These are phyloP conservation scores for Pogonomyrmex barbatus DNA, from an alignment of 1,140 invertebrate species.

Conservation along the genomic window DNA sequence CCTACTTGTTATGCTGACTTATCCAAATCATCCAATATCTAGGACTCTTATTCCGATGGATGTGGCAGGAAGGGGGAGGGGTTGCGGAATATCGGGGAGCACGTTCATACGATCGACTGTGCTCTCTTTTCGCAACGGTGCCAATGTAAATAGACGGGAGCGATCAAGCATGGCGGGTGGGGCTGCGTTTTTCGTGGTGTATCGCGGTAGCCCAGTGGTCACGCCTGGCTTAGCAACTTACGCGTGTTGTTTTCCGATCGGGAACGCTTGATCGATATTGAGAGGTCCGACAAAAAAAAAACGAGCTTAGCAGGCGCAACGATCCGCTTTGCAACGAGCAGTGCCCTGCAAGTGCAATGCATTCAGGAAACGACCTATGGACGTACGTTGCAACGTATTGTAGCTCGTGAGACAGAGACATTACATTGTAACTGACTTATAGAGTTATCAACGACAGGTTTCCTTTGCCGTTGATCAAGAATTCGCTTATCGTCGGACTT, in stretches of 20 bases:
- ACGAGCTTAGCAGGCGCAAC: slow-evolving; percentile 71
- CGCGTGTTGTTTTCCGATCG: slow-evolving; percentile 76
- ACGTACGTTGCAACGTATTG: slow-evolving; percentile 31
- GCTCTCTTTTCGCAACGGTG: slow-evolving; percentile 64
- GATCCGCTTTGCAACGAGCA: slow-evolving; percentile 68
- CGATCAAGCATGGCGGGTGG: slow-evolving; percentile 75
- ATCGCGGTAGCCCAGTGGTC: slow-evolving; percentile 80
- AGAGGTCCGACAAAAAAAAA: slow-evolving; percentile 74
- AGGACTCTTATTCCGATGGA: slow-evolving; percentile 13
- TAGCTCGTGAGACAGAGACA: background rate
- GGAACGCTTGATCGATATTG: slow-evolving; percentile 77
- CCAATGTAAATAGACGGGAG: slow-evolving; percentile 79
- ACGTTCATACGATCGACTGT: slow-evolving; percentile 39
- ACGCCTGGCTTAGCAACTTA: slow-evolving; percentile 76
- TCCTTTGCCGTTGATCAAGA: background rate
- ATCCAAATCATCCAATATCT: background rate
- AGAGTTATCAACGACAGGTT: slow-evolving; percentile 18
- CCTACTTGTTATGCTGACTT: background rate
- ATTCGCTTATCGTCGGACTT: background rate
- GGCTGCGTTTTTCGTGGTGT: slow-evolving; percentile 78
- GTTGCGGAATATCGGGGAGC: slow-evolving; percentile 26
- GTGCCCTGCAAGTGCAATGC: slow-evolving; percentile 20
- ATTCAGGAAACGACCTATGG: slow-evolving; percentile 18
- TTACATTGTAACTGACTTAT: background rate
- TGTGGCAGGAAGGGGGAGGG: background rate